Evolutionary conservation across 2,797 vertebrate species (phyloP), one percentile per base, ranked within the genome.

Genomic region (Tympanoctomys barrerae): DNA sequence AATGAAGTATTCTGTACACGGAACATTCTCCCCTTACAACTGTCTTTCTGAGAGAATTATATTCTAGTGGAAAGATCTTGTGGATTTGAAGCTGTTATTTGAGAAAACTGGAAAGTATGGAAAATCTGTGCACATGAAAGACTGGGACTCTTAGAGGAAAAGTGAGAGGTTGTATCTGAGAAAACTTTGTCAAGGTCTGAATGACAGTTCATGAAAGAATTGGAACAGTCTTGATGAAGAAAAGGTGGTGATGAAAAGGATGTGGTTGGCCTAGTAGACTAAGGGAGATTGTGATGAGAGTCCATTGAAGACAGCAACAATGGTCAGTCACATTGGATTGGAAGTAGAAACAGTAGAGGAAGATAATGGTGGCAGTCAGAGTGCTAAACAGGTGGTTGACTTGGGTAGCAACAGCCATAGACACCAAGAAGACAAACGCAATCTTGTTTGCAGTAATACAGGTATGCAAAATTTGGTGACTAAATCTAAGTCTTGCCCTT

Each of bases 41-140:
- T 88, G 73, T 93, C 82, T 95, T 89, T 77, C 54, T 83, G 75
- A 82, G 57, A 82, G 61, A 95, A 91, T 91, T 87, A 61, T 83
- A 91, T 94, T 94, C 52, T 82, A 70, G 70, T 92, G 59, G 59
- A 64, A 84, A 91, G 79, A 10, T 68, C 87, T 62, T 94, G 16
- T 66, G 70, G 28, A 78, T 96, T 90, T 94, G 73, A 96, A 61
- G 79, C 62, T 92, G 82, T 92, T 97, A 89, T 77, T 94, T 95
- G 26, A 71, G 87, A 89, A 94, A 91, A 61, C 92, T 92, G 84
- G 36, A 79, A 39, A 70, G 52, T 73, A 87, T 3, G 71, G 52
- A 96, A 62, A 96, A 85, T 85, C 22, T 93, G 62, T 5, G 12
- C 87, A 9, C 57, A 75, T 68, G 86, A 68, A 92, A 70, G 31